Base-by-base conservation (phyloP, 2,797 vertebrate genomes). In the Chaunax sp. region DNA sequence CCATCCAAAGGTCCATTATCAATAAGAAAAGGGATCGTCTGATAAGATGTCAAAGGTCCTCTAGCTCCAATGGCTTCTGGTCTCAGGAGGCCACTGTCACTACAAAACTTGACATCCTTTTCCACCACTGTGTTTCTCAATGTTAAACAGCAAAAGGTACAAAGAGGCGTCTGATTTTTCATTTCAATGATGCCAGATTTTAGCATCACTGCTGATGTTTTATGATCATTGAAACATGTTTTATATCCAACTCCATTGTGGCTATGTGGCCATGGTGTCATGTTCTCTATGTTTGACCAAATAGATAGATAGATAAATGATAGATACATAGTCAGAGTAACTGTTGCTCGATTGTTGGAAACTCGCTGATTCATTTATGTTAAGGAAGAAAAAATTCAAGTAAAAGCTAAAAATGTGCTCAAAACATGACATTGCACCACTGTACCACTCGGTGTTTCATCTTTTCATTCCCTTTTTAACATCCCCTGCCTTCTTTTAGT, bases 1-100 rank as follows among this genome's bases (percentile, higher is more conserved):
- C n/a, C 9, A 20, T 45, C 66, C 22, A 60, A 50, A 54, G 52
- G 62, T 64, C 46, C n/a, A 0, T 41, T 75, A 65, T 52, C 0
- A 0, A 37, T 40, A 62, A 18, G n/a, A 30, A 58, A 13, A 55
- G 37, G n/a, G 19, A 64, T 41, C 61, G 3, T 43, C 7, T 61
- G 22, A 49, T 33, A 3, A 20, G 8, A 11, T 65, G 44, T 66
- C 80, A 72, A 7, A 46, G 40, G 13, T 56, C 72, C 79, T 63
- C 16, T 14, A 26, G 51, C 73, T 73, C 59, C 30, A 4, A 67
- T 79, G 66, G 75, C 23, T 67, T 65, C 57, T 66, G 68, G 61
- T 87, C 84, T 78, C 20, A 19, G 3, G 85, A 87, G 82, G 69
- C 75, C 45, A 8, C 56, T 67, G 86, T 86, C 80, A 78, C 64